Conservation (phyloP, 2,797 vertebrate species). For the Liparis tanakae region DNA sequence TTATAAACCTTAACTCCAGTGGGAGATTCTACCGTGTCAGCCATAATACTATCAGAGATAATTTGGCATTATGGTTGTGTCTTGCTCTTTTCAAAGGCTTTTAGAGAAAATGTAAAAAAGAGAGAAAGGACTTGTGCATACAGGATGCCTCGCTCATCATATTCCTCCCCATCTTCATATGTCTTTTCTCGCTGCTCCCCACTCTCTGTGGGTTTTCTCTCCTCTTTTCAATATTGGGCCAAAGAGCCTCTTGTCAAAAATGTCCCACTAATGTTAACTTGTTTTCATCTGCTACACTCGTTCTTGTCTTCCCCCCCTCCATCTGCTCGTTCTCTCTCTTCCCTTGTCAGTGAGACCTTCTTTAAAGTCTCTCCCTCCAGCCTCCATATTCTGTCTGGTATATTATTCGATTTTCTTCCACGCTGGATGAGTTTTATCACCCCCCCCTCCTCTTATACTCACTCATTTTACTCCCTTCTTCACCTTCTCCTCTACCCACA, state of each 20-base stretch:
- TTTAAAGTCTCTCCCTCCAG: not conserved
- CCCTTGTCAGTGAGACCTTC: not conserved
- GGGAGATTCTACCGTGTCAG: not conserved
- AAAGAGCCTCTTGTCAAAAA: slow-evolving; percentile 39
- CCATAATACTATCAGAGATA: not conserved
- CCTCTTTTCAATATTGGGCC: slow-evolving; percentile 25
- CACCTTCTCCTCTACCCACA: slow-evolving; percentile 34
- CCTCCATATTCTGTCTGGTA: not conserved
- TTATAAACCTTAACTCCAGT: too few species aligned
- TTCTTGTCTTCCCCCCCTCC: slow-evolving; percentile 1
- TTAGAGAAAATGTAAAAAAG: not conserved
- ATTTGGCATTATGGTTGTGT: not conserved
- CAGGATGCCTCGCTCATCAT: not conserved
- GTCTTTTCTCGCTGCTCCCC: slow-evolving; percentile 3
- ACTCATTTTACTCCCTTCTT: not conserved
- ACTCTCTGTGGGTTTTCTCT: slow-evolving; percentile 9
- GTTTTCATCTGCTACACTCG: slow-evolving; percentile 22
- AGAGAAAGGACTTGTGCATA: not conserved
- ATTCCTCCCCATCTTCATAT: not conserved
- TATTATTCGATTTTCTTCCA: slow-evolving; percentile 40
- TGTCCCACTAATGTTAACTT: slow-evolving; percentile 8
- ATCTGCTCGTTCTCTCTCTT: not conserved
- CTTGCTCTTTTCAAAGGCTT: slow-evolving; percentile 12
- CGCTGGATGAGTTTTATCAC: slow-evolving; percentile 21
- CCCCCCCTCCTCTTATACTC: not conserved